Evolutionary conservation across 1,140 invertebrate genomes (phyloP).

Genomic region (Heliconius hermathena): DNA sequence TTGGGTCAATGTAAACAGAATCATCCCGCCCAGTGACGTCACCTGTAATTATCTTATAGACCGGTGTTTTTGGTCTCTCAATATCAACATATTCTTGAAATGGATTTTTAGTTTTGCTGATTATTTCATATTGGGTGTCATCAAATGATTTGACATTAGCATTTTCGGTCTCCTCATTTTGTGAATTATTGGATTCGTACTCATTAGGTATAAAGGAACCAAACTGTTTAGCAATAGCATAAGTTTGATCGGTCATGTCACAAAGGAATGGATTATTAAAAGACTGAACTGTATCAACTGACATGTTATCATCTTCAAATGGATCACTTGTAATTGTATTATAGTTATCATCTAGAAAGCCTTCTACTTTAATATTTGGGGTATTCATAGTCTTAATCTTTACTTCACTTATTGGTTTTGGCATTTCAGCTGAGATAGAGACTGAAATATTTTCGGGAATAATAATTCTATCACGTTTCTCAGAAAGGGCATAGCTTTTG

Average conservation of each 20-base stretch:
- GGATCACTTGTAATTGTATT: constrained; percentile 35
- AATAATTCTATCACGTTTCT: constrained; percentile 60
- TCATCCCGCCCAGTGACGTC: constrained; percentile 49
- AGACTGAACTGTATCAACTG: constrained; percentile 47
- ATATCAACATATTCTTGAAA: constrained; percentile 47
- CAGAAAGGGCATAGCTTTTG: constrained; percentile 48
- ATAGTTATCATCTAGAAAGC: constrained; percentile 22
- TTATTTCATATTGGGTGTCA: constrained; percentile 25
- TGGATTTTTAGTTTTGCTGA: constrained; percentile 48
- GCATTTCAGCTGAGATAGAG: constrained; percentile 64
- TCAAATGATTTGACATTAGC: constrained; percentile 52
- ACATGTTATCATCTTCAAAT: constrained; percentile 54
- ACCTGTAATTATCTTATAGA: constrained; percentile 66
- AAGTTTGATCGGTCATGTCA: constrained; percentile 55
- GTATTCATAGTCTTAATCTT: background rate
- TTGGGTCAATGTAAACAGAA: constrained; percentile 48
- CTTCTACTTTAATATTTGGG: background rate
- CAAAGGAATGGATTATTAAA: constrained; percentile 66
- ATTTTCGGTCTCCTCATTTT: constrained; percentile 63
- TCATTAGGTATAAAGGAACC: constrained; percentile 60
- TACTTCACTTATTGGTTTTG: constrained; percentile 34
- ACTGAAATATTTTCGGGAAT: constrained; percentile 71
- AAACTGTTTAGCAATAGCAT: constrained; percentile 55
- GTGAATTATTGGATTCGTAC: constrained; percentile 69
- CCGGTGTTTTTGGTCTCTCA: constrained; percentile 46